Conservation (phyloP, 2,113 vertebrate species). For the Varanus komodoensis region DNA sequence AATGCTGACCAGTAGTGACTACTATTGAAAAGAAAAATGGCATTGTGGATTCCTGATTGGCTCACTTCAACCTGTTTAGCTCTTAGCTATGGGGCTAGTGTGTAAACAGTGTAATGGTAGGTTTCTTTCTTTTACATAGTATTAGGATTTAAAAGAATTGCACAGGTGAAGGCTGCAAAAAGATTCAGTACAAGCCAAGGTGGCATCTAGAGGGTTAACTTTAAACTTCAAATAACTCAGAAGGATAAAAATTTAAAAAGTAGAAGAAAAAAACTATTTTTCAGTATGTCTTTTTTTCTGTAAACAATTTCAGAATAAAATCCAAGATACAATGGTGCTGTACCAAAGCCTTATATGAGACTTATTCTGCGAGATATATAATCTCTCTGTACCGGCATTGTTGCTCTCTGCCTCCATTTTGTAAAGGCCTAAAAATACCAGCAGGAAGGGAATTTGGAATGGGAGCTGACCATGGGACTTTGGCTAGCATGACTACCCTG, state of each 20-base stretch:
- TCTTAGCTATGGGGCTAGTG: neutral
- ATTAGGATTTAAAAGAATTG: conserved; percentile 25
- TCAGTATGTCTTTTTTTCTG: conserved; percentile 78
- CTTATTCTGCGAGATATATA: conserved; percentile 72
- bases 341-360: conserved; percentile 86
- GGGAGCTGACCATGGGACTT: neutral
- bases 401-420: conserved; percentile 70
- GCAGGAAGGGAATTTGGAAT: conserved; percentile 59
- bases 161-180: conserved; percentile 64
- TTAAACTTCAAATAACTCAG: conserved; percentile 82
- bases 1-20: conserved; percentile 46
- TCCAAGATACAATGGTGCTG: conserved; percentile 82
- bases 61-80: conserved; percentile 17
- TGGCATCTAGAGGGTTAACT: conserved; percentile 80
- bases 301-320: conserved; percentile 77
- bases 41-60: conserved; percentile 54
- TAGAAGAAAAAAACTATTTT: conserved; percentile 73
- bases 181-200: conserved; percentile 67
- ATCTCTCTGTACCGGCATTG: conserved; percentile 74
- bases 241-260: conserved; percentile 42
- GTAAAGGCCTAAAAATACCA: conserved; percentile 74
- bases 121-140: neutral
- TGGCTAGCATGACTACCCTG: neutral
- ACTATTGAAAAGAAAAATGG: conserved; percentile 36
- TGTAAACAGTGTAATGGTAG: neutral